phyloP scores from a whole-genome alignment of 1,140 invertebrate genomes.

The Bemisia tabaci region DNA sequence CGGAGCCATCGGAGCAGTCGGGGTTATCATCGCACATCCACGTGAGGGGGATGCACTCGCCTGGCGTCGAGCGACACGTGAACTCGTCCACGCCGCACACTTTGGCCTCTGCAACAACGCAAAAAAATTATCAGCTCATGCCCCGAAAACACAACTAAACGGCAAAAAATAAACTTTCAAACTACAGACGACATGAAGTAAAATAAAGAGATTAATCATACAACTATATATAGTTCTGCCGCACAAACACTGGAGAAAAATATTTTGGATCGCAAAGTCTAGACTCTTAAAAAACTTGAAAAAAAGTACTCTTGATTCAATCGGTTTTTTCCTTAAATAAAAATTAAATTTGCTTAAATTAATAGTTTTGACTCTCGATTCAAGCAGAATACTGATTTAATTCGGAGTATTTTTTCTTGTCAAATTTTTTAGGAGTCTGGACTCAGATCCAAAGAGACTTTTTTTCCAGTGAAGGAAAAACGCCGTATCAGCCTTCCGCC shows the following conservation, averaged over 20 bases:
- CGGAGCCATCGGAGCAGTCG: constrained; percentile 78
- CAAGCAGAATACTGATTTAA: too few relatives aligned
- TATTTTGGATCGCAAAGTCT: not conserved
- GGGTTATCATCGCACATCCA: constrained; percentile 83
- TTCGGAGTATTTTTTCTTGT: too few relatives aligned
- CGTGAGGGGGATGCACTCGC: constrained; percentile 73
- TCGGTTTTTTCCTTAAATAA: too few relatives aligned
- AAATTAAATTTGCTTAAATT: too few relatives aligned
- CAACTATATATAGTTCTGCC: not conserved
- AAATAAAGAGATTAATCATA: not conserved
- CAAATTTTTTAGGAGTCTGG: too few relatives aligned
- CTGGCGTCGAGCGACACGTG: constrained; percentile 57
- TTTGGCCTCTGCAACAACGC: constrained; percentile 45
- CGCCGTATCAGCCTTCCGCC: too few relatives aligned
- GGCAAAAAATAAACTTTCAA: not conserved
- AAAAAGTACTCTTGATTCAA: too few relatives aligned
- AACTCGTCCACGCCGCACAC: constrained; percentile 75
- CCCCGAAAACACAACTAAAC: constrained; percentile 4
- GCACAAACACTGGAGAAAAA: not conserved
- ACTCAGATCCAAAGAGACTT: too few relatives aligned
- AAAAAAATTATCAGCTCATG: constrained; percentile 14
- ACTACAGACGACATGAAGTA: not conserved
- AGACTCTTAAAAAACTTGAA: not conserved
- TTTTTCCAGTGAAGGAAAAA: too few relatives aligned
- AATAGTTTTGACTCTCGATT: too few relatives aligned